These are phyloP conservation scores for Dysmachus trigonus DNA, from an alignment of 2,888 invertebrate genomes.

Conservation along the genomic window DNA sequence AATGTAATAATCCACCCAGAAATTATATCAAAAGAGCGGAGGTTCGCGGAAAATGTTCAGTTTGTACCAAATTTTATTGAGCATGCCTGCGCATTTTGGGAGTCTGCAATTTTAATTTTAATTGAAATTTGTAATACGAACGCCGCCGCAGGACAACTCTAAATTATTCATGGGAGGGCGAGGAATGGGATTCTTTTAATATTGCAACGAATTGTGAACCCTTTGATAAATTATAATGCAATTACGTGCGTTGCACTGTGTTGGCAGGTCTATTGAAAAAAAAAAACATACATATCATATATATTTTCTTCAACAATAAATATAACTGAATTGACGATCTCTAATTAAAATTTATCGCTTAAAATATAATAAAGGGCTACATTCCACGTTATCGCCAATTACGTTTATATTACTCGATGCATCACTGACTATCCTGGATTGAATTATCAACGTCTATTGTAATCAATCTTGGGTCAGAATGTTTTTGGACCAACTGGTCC, in stretches of 20 bases:
- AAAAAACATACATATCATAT: too few species aligned
- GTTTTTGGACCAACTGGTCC: too few species aligned
- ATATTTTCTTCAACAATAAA: too few species aligned
- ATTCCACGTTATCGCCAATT: too few species aligned
- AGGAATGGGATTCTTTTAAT: not conserved
- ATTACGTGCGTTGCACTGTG: not conserved
- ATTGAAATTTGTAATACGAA: not conserved
- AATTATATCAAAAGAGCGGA: not conserved
- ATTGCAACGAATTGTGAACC: not conserved
- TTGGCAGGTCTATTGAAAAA: not conserved
- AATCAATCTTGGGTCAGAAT: too few species aligned
- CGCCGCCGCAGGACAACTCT: not conserved
- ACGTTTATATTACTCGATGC: too few species aligned
- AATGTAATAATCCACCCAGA: not conserved
- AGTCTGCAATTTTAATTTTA: not conserved
- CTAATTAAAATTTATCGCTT: too few species aligned
- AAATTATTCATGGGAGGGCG: not conserved
- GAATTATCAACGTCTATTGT: too few species aligned
- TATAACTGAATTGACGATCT: too few species aligned
- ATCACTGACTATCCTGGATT: too few species aligned
- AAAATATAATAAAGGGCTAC: too few species aligned
- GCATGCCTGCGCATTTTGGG: not conserved
- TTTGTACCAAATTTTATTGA: not conserved
- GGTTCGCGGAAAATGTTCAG: not conserved
- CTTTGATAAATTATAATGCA: not conserved